phyloP scores from a whole-genome alignment of 2,113 vertebrate species.

The Uria aalge region DNA sequence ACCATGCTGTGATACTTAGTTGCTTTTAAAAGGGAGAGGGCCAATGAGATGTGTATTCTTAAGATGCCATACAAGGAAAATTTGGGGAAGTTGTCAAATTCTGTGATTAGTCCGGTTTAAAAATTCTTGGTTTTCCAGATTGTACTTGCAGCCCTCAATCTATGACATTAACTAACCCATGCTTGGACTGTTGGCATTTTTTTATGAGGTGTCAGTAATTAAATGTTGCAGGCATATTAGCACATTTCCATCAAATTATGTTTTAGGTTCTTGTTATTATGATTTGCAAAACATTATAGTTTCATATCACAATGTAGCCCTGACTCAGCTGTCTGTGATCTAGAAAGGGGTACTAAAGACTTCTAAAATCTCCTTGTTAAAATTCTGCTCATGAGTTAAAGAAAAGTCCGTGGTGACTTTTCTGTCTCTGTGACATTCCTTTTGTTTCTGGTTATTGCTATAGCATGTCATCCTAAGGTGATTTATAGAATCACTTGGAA shows the following conservation, averaged over 20 bases:
- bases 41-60: not conserved
- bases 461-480: not conserved
- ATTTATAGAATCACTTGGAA: not conserved
- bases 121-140: not conserved
- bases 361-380: not conserved
- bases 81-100: not conserved
- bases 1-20: not conserved
- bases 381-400: not conserved
- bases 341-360: not conserved
- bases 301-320: not conserved
- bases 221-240: not conserved
- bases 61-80: not conserved
- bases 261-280: not conserved
- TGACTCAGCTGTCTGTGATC: not conserved
- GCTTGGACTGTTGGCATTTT: not conserved
- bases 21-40: not conserved
- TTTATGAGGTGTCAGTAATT: not conserved
- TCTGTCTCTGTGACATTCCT: not conserved
- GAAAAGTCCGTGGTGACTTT: not conserved
- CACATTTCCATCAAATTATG: not conserved
- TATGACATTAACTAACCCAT: not conserved
- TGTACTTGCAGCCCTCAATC: not conserved
- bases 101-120: not conserved
- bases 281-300: not conserved
- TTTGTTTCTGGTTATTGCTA: constrained; percentile 20